A percentile compares a stretch with the other conserved stretches of the same genome.
Conservation (phyloP, 2,113 vertebrate genomes). For the Dryoscopus gambensis region DNA sequence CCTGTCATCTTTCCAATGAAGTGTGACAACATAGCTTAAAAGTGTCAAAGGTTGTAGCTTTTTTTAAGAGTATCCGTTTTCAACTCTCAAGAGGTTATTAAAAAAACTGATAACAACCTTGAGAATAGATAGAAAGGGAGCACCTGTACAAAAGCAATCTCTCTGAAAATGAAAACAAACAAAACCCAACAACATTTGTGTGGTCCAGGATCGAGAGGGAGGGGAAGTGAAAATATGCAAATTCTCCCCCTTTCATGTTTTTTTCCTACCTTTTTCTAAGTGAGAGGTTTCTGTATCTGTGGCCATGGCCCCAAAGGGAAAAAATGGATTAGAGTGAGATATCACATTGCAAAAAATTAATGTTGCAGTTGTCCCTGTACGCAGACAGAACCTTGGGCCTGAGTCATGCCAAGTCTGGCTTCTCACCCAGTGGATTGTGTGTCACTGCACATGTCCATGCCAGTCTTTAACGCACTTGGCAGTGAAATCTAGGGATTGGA, state of each 20-base stretch:
- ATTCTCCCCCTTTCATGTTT: background rate
- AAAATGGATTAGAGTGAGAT: conserved; percentile 10
- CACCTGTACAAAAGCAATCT: background rate
- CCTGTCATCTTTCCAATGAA: background rate
- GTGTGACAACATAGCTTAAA: background rate
- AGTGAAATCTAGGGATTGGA: background rate
- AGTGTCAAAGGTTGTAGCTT: background rate
- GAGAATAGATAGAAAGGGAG: background rate
- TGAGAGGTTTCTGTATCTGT: background rate
- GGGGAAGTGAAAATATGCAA: background rate
- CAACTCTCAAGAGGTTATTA: background rate
- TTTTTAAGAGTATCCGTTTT: conserved; percentile 15
- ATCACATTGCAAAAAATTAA: conserved; percentile 46
- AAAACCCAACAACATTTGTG: background rate
- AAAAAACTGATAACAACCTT: background rate
- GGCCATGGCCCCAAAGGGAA: background rate
- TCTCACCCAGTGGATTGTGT: background rate
- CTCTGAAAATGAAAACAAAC: background rate
- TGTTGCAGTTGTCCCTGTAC: background rate
- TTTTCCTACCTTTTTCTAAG: background rate
- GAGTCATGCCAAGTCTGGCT: background rate
- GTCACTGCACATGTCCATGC: conserved; percentile 14
- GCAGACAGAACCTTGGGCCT: background rate
- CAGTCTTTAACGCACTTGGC: background rate
- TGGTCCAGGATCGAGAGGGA: background rate